Evolutionary conservation across 2,113 vertebrate species (phyloP), one percentile per base, ranked within the genome.

Genomic region (Sus scrofa): DNA sequence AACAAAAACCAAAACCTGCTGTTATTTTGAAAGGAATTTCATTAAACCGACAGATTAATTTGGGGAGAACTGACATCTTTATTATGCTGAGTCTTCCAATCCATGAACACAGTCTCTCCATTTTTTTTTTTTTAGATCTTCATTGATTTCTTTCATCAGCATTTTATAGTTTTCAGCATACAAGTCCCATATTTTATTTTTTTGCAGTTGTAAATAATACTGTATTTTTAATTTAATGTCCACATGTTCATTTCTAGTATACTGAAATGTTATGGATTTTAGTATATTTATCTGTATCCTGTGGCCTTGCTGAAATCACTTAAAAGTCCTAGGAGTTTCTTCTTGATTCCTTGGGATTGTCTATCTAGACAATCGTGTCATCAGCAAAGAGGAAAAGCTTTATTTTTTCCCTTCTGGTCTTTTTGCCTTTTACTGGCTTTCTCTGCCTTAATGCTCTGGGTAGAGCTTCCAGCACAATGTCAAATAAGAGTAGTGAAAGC

Each of bases 91-190:
- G 63, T 27, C 27, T 65, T 65, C 63, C 63, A 30, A 65, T 65
- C 27, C 63, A 65, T 30, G 27, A 30, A 30, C 63, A 65, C 11
- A 11, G 7, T 37, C 62, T 81, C 16, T 63, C 82, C 44, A 62
- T 56, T 56, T 62, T 39, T n/a, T n/a, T n/a, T n/a, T n/a, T 50
- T 89, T 82, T 16, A 62, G 19, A 84, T 78, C 44, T 86, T 73
- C 16, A 18, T 37, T 50, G 14, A 34, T 63, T 60, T 86, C 30
- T 87, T 70, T 77, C 22, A 34, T 63, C 10, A 58, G 34, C 9
- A 79, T 58, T 63, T 91, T 82, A 50, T 56, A 75, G 79, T 95
- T 92, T 94, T 88, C 62, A 89, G 78, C 44, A 89, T 19, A 52
- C 4, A 50, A 65, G 30, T 50, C 7, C 24, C 27, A 32, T 50